Evolutionary conservation across 2,888 invertebrate genomes (phyloP), one percentile per base, ranked within the genome.

Genomic region (Lepidochrysops patricia): DNA sequence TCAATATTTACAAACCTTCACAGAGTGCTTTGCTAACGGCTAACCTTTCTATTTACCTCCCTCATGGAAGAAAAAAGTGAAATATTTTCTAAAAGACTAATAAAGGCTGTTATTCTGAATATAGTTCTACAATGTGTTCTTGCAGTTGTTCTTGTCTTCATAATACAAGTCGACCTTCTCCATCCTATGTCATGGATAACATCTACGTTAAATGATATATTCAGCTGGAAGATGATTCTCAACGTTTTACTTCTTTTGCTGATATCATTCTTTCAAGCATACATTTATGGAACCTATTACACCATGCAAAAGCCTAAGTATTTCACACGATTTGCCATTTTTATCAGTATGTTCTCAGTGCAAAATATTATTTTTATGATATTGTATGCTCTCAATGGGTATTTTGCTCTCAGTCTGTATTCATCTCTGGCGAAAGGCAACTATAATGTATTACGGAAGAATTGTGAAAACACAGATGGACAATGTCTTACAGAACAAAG

Each of bases 281-380:
- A 94, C 43, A 88, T 94, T 34, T 92, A 93, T 71, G 93, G 93
- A 52, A 94, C 93, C 72, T 92, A 92, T 66, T 94, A 94, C 68
- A 87, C 94, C 25, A 82, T 90, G 19, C 90, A 91, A 57, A 81
- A 91, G 35, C 87, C 89, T 0, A 94, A 92, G 69, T 90, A 91
- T 64, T 89, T 91, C 37, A 94, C 93, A 12, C 90, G 95, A 69
- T 94, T 94, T 69, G 90, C 90, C 2, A 92, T 92, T 82, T 84
- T 95, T 57, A 72, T 92, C 32, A 90, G 90, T 35, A 84, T 93
- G 67, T 92, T 93, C 67, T 90, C 93, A 0, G 63, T 91, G 0
- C 93, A 93, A 69, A 91, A 93, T 64, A 66, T 91, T 1, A 70
- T 91, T 29, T 81, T 93, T 37, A 82, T 91, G 27, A 57, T 83